Evolutionary conservation across 2,113 vertebrate species (phyloP), one percentile per base, ranked within the genome.

Genomic region (Scortum barcoo): DNA sequence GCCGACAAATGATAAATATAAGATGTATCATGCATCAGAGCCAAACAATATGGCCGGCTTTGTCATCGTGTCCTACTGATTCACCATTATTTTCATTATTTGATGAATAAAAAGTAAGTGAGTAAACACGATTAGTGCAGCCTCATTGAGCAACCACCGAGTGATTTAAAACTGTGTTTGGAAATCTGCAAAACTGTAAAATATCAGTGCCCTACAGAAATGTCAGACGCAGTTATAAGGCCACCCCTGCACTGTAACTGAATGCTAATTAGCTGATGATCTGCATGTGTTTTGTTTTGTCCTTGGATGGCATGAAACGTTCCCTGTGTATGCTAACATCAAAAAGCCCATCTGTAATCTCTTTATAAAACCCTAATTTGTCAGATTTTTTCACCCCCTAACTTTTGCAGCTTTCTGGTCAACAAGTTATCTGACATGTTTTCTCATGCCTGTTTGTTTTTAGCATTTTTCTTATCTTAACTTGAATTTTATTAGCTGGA

Each of bases 151-250:
- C 77, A 72, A 24, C 60, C 57, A 17, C 69, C 28, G 58, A 81
- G 20, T 63, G 42, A 68, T 78, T 82, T 70, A 70, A 73, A 88
- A 72, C 67, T 44, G 38, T 51, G 53, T 76, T 78, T 78, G n/a
- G 12, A 46, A 76, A 66, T 60, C 19, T 58, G 2, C 69, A 72
- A 87, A 76, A 40, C 16, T 12, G 63, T 65, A 30, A 78, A 78
- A 66, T 72, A 83, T 87, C 82, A 76, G n/a, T 56, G 76, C 82
- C 72, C 69, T 53, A 50, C 80, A 79, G 48, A 87, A 89, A 91
- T 89, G 87, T 84, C 80, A 85, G 54, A 78, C 72, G 76, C 48
- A 30, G 75, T 85, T 62, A 67, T 22, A 38, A 87, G 60, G 56
- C 72, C 74, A 30, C 30, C 38, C 24, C 24, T 14, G 3, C 8